Conservation (phyloP, 2,888 invertebrate genomes). For the Muschampia plurimacula region DNA sequence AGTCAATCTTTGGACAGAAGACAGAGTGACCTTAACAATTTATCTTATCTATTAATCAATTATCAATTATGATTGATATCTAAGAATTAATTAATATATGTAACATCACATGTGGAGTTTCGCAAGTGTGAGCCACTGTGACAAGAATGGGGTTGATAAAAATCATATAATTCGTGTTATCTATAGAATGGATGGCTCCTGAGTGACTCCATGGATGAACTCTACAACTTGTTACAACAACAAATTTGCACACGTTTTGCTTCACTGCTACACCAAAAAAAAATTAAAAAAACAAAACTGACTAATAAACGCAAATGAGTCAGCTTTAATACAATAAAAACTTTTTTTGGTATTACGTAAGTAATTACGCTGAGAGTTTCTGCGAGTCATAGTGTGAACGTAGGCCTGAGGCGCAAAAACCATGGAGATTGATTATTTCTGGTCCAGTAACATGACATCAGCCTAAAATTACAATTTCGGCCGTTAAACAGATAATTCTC, state of each 20-base stretch:
- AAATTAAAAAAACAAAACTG: not conserved
- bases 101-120: too few relatives aligned
- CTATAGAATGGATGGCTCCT: too few relatives aligned
- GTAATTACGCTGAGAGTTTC: conserved; percentile 14
- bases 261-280: not conserved
- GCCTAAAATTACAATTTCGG: not conserved
- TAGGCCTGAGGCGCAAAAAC: not conserved
- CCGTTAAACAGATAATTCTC: too few relatives aligned
- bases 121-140: too few relatives aligned
- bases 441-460: not conserved
- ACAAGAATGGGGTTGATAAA: too few relatives aligned
- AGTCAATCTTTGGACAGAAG: too few relatives aligned
- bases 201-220: too few relatives aligned
- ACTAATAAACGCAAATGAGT: not conserved
- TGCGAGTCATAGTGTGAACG: conserved; percentile 10
- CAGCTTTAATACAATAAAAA: not conserved
- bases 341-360: conserved; percentile 8
- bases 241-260: not conserved
- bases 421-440: conserved; percentile 1
- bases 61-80: too few relatives aligned
- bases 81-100: too few relatives aligned
- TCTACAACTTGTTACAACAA: too few relatives aligned
- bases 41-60: too few relatives aligned
- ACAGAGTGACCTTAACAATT: not conserved
- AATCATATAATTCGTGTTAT: too few relatives aligned